A percentile compares a stretch with the other conserved stretches of the same genome.
Conservation (phyloP, 2,888 invertebrate genomes). For the Dyspetes luteomarginatus region DNA sequence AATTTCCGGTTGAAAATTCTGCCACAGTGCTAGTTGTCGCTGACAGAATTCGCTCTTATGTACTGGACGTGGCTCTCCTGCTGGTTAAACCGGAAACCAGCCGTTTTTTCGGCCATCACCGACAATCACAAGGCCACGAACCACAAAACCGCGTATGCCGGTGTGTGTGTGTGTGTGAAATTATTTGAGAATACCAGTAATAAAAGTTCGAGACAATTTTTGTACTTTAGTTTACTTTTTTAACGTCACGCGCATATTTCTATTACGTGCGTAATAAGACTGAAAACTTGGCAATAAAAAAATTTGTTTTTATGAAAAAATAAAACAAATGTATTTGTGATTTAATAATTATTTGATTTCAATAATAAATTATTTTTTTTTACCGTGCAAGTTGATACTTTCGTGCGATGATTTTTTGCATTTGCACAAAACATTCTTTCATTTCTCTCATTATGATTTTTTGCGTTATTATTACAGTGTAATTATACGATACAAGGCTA, state of each 20-base stretch:
- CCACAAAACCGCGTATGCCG: too few species aligned
- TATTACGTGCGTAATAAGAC: too few species aligned
- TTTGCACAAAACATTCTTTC: background rate
- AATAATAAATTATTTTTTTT: background rate
- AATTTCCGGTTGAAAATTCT: slow-evolving; percentile 50
- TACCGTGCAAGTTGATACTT: too few species aligned
- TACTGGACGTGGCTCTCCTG: slow-evolving; percentile 2
- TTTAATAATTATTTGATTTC: background rate
- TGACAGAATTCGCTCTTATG: background rate
- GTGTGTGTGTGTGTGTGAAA: too few species aligned
- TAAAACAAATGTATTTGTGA: background rate
- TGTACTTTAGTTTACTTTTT: too few species aligned
- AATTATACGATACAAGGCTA: slow-evolving; percentile 23
- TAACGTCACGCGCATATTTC: too few species aligned
- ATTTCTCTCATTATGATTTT: background rate
- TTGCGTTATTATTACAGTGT: background rate
- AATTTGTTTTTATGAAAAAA: too few species aligned
- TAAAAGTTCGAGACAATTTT: too few species aligned
- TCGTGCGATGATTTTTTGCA: background rate
- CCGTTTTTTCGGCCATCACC: slow-evolving; percentile 12
- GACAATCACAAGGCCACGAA: slow-evolving; percentile 11
- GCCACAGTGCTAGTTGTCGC: slow-evolving; percentile 1
- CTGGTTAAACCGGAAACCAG: slow-evolving; percentile 36
- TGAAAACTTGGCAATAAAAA: too few species aligned
- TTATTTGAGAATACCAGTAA: too few species aligned